Conservation (phyloP, 2,113 vertebrate genomes). For the Callopanchax toddi region DNA sequence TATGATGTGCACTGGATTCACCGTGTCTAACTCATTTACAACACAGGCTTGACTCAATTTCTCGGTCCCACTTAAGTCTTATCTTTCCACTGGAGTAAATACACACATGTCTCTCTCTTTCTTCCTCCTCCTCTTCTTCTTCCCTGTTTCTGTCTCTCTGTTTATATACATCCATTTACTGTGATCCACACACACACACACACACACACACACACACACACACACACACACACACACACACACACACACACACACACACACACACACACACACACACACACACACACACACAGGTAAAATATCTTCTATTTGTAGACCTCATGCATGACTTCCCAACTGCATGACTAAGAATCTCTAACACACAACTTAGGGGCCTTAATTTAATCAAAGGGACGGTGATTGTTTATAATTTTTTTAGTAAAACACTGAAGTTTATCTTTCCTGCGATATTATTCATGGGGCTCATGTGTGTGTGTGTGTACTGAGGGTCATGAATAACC, state of each 20-base stretch:
- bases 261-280: no score
- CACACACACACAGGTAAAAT: conserved; percentile 20
- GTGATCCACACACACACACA: neutral
- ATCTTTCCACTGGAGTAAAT: conserved; percentile 16
- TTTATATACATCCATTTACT: conserved; percentile 50
- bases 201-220: no score
- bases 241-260: no score
- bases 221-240: no score
- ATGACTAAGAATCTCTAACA: conserved; percentile 42
- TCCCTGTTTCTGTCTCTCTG: conserved; percentile 3
- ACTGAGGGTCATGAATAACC: conserved; percentile 65
- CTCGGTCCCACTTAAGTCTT: conserved; percentile 44
- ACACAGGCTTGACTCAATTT: conserved; percentile 36
- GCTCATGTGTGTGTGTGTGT: conserved; percentile 32
- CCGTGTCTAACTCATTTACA: conserved; percentile 42
- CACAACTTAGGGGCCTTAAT: conserved; percentile 56
- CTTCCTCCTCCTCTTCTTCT: neutral
- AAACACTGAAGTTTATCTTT: conserved; percentile 58
- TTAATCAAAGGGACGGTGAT: conserved; percentile 64
- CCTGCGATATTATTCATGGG: conserved; percentile 48
- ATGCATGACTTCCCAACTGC: conserved; percentile 57
- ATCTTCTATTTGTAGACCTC: conserved; percentile 49
- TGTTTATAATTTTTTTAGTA: conserved; percentile 58
- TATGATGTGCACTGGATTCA: conserved; percentile 29
- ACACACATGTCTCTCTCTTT: neutral